Percentiles rank a stretch among this genome's conserved stretches.
These are phyloP conservation scores for Acleris cristana DNA, from an alignment of 2,888 invertebrate species.

Conservation along the genomic window DNA sequence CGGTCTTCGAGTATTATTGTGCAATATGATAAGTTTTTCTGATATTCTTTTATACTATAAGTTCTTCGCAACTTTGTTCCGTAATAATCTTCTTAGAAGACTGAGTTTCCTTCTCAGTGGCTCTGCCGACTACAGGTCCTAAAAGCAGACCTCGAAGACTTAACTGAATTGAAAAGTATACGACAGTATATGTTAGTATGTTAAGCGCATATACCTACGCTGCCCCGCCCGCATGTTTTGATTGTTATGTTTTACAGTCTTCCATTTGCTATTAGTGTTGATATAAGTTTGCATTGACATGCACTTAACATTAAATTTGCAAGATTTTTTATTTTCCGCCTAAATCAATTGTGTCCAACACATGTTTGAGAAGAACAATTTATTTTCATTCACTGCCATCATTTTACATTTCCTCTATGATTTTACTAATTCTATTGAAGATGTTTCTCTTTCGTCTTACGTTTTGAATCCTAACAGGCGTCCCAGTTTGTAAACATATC, in stretches of 20 bases:
- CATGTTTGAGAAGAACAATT: conserved; percentile 33
- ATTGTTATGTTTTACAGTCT: conserved; percentile 10
- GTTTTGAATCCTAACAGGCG: not conserved
- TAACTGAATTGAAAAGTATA: too few relatives aligned
- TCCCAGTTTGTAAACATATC: not conserved
- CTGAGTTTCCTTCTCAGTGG: not conserved
- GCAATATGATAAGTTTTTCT: conserved; percentile 26
- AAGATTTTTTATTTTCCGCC: too few relatives aligned
- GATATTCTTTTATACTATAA: not conserved
- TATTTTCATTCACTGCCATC: conserved; percentile 70
- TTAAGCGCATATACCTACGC: too few relatives aligned
- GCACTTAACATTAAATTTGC: too few relatives aligned
- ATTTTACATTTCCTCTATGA: too few relatives aligned
- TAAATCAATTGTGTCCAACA: not conserved
- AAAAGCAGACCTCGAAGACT: too few relatives aligned
- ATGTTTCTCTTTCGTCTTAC: not conserved
- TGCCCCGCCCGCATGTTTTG: not conserved
- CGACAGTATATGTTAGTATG: too few relatives aligned
- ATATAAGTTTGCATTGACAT: too few relatives aligned
- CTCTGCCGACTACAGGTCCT: too few relatives aligned
- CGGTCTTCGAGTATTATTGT: conserved; percentile 26
- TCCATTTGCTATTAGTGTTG: not conserved
- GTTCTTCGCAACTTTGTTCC: not conserved
- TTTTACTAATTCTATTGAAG: conserved; percentile 50
- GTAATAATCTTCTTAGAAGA: not conserved